phyloP scores from a whole-genome alignment of 2,113 vertebrate genomes.

The Malurus elegans region DNA sequence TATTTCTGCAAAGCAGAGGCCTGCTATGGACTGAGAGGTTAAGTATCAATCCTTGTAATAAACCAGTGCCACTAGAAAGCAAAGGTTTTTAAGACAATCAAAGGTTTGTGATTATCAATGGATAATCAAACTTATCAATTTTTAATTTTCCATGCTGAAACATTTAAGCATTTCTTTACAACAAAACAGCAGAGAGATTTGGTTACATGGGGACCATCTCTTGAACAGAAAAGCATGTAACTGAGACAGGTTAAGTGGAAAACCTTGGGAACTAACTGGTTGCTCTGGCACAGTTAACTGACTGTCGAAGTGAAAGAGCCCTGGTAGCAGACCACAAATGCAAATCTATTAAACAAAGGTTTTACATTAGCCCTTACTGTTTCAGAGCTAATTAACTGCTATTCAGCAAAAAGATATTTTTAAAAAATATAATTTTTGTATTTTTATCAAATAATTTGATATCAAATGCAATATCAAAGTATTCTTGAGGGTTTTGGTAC shows the following conservation, averaged over 20 bases:
- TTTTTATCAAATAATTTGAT: too few relatives aligned
- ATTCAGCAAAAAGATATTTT: background rate
- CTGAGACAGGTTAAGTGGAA: background rate
- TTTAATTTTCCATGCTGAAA: background rate
- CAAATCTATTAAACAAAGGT: background rate
- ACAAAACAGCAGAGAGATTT: background rate
- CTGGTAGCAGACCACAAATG: background rate
- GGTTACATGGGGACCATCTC: background rate
- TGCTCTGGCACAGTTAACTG: background rate
- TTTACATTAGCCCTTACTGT: background rate
- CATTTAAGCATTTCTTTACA: background rate
- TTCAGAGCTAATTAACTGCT: background rate
- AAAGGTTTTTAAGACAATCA: background rate
- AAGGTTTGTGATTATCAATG: background rate
- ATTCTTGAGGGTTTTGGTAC: background rate
- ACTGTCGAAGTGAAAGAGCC: background rate
- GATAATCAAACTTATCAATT: background rate
- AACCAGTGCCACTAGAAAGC: background rate
- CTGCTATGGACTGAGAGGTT: fast-evolving
- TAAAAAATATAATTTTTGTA: background rate
- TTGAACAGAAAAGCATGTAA: background rate
- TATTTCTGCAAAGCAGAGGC: background rate
- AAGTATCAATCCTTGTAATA: background rate
- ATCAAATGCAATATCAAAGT: too few relatives aligned
- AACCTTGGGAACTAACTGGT: background rate